Percentiles rank a stretch among this genome's conserved stretches.
These are phyloP conservation scores for Xiphorhynchus elegans DNA, from an alignment of 2,113 vertebrate species.

Conservation along the genomic window DNA sequence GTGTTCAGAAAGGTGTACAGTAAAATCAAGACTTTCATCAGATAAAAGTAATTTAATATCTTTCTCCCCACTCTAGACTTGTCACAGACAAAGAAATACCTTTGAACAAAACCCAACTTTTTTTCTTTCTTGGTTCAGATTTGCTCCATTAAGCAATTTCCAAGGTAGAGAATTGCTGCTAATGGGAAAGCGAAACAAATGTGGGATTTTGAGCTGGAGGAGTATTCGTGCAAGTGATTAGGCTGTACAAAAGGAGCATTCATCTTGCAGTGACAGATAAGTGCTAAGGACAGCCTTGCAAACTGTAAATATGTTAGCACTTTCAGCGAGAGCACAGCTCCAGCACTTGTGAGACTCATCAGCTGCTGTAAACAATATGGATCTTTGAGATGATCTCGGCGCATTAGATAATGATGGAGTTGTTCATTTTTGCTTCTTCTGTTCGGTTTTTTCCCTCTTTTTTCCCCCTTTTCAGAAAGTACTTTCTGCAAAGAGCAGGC, in stretches of 20 bases:
- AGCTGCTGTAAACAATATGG: conserved; percentile 67
- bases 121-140: conserved; percentile 8
- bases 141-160: conserved; percentile 60
- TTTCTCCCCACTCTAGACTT: background rate
- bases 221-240: conserved; percentile 70
- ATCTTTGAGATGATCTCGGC: conserved; percentile 65
- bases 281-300: background rate
- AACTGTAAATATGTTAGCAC: conserved; percentile 53
- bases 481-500: conserved; percentile 25
- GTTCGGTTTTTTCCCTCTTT: background rate
- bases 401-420: conserved; percentile 43
- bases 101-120: conserved; percentile 34
- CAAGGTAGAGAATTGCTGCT: conserved; percentile 54
- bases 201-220: conserved; percentile 60
- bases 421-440: conserved; percentile 55
- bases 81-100: conserved; percentile 46
- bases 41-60: conserved; percentile 52
- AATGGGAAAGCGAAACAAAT: conserved; percentile 64
- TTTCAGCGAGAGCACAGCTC: conserved; percentile 14
- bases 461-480: background rate
- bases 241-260: conserved; percentile 63
- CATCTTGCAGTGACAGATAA: conserved; percentile 60
- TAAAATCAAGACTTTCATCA: conserved; percentile 50
- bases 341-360: conserved; percentile 65
- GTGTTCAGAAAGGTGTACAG: background rate